Evolutionary conservation across 2,888 invertebrate genomes (phyloP), one percentile per base, ranked within the genome.

Genomic region (Drosophila pseudotakahashii): DNA sequence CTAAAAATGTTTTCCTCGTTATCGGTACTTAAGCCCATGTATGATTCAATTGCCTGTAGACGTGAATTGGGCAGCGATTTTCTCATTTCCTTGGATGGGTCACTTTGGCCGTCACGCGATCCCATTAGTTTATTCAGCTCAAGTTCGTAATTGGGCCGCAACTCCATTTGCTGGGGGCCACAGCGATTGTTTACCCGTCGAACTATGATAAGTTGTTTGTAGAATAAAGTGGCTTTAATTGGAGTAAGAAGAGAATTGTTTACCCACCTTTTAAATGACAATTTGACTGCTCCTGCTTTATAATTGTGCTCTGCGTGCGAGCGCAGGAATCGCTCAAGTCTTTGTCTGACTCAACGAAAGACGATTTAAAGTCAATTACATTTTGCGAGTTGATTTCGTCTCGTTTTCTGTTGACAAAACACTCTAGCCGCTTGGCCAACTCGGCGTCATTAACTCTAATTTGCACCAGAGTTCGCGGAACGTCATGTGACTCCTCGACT

Each of bases 191-290:
- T 91, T 11, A 95, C 95, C 77, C 94, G 94, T 77, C 94, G 94
- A 14, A 96, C 96, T 96, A 89, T 53, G 55, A 67, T 53, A 51
- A 13, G 36, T 47, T 30, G 48, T 54, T 30, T 50, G 37, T 11
- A 37, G 7, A 37, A 44, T 63, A 23, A 19, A 64, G 34, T 11
- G 23, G 14, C 14, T 11, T 37, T 19, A 26, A n/a, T 23, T n/a
- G 19, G 13, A 4, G 32, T 39, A 51, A 51, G 34, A 19, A 3
- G 41, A 14, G 37, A n/a, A 37, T 41, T n/a, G 10, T 19, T 53
- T 30, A 42, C 55, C 36, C 92, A 96, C 97, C 95, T 94, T 95
- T 95, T 62, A 97, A 93, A 92, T 96, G 97, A 75, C 96, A 95
- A 89, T 95, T 96, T 0, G 95, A 95, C 88, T 95, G 96, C 78